phyloP scores from a whole-genome alignment of 2,113 vertebrate genomes.

The Mohoua ochrocephala region DNA sequence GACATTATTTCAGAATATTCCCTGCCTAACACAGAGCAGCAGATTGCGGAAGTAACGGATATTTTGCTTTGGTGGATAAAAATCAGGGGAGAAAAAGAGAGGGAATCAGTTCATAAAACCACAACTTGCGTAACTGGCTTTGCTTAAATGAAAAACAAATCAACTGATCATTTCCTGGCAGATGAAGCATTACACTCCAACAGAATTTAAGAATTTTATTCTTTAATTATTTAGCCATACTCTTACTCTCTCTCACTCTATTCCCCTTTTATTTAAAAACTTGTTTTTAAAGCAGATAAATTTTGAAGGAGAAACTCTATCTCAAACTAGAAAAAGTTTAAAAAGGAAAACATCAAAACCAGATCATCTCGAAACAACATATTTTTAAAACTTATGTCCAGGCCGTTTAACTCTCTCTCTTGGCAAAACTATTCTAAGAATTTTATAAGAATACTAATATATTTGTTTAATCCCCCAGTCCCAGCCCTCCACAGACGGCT shows the following conservation, averaged over 20 bases:
- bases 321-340: neutral
- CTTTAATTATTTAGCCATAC: neutral
- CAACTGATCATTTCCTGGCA: constrained; percentile 15
- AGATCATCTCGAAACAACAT: accelerated
- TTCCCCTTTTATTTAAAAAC: neutral
- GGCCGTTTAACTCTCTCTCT: neutral
- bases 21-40: neutral
- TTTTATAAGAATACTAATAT: neutral
- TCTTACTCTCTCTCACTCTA: neutral
- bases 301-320: neutral
- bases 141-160: constrained; percentile 29
- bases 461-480: neutral
- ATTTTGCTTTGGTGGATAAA: neutral
- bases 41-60: neutral
- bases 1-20: neutral
- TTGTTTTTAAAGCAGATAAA: neutral
- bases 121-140: constrained; percentile 5
- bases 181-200: neutral
- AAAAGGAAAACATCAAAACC: neutral
- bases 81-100: neutral
- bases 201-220: neutral
- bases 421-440: neutral
- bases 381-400: neutral
- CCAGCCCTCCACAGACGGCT: neutral
- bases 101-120: neutral